Base-by-base conservation (phyloP, 2,113 vertebrate species). In the Cranoglanis bouderius region DNA sequence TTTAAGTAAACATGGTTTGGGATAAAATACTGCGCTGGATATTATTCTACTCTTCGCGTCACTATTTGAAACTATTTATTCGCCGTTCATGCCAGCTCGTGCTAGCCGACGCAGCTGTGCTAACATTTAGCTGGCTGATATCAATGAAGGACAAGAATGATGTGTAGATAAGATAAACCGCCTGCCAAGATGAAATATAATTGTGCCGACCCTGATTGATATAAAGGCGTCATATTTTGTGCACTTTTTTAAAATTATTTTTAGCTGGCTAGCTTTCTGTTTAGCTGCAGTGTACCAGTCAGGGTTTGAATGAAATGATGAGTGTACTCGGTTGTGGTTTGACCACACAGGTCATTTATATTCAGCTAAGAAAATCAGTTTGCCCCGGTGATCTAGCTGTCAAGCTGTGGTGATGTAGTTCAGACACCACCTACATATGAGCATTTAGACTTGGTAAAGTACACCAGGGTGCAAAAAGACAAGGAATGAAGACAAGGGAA, bases 91-190 rank as follows among this genome's bases (percentile, higher is more conserved):
- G 12, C 9, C 13, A 32, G 40, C 46, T 55, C 7, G 4, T 59
- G 75, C 75, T 67, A 81, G 38, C 57, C 51, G 57, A 80, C 85
- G 74, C 57, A 38, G 75, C 40, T 61, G 35, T 61, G 57, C 81
- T 83, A 83, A 61, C 51, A 26, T 9, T 32, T 80, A 53, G 75
- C 43, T 26, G 2, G 49, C 65, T 74, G 24, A 14, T 53, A 40
- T 67, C 35, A 70, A 82, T 24, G 59, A 87, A 87, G 75, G 53
- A 49, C 80, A 57, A 57, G 51, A 65, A 16, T n/a, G 53, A 59
- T 13, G 6, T 40, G 13, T 8, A 29, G 24, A 61, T 29, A 14
- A 10, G 74, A 77, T 77, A 7, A 72, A 38, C 4, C 6, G 6
- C n/a, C 46, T 10, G 46, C 46, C 46, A 8, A 9, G 46, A 9